Percentiles rank a stretch among this genome's conserved stretches.
Conservation (phyloP, 2,113 vertebrate genomes). For the Ptyas mucosa region DNA sequence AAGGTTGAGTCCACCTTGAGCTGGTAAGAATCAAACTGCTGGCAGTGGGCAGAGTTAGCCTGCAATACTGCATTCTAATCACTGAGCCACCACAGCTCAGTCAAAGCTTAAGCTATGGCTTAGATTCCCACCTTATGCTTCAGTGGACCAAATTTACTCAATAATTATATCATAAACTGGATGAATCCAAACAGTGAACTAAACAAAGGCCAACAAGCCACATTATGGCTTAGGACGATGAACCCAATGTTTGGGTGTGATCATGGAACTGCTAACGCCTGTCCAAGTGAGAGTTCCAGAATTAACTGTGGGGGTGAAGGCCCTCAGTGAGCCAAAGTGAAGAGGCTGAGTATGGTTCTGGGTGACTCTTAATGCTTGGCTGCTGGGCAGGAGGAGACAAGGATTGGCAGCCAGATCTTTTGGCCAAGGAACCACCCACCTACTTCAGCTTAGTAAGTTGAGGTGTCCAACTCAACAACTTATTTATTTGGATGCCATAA, state of each 20-base stretch:
- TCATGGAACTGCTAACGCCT: not conserved
- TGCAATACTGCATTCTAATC: too few species aligned
- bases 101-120: not conserved
- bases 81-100: not conserved
- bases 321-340: not conserved
- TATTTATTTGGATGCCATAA: not conserved
- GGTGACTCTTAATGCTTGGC: not conserved
- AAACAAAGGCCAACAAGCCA: not conserved
- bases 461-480: not conserved
- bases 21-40: too few species aligned
- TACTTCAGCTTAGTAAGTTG: not conserved
- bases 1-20: too few species aligned
- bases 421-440: not conserved
- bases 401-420: not conserved
- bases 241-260: not conserved
- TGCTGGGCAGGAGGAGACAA: not conserved
- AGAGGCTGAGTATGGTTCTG: not conserved
- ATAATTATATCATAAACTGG: not conserved
- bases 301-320: not conserved
- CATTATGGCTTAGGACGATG: not conserved
- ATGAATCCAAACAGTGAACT: not conserved
- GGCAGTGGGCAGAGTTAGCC: too few species aligned
- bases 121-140: not conserved
- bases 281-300: not conserved
- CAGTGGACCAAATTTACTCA: not conserved